Percentiles rank a stretch among this genome's conserved stretches.
These are phyloP conservation scores for Bombus sylvicola DNA, from an alignment of 1,140 invertebrate species.

Conservation along the genomic window DNA sequence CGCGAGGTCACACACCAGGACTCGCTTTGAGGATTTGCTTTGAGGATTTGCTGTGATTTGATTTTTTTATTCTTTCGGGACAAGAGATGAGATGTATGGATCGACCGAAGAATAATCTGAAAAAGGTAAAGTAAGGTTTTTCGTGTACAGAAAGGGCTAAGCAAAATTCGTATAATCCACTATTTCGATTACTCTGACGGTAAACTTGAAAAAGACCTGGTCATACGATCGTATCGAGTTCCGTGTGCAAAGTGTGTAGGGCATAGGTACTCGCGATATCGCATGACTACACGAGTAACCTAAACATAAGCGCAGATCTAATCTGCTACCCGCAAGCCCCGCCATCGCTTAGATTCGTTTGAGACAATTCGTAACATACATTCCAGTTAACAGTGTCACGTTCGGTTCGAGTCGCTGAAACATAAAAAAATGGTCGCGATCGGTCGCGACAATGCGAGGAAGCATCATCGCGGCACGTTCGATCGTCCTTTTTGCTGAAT, in stretches of 20 bases:
- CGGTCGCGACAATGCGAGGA: constrained; percentile 21
- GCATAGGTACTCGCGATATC: not conserved
- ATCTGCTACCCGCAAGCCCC: not conserved
- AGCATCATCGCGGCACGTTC: constrained; percentile 2
- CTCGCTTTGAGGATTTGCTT: not conserved
- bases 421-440: not conserved
- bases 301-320: not conserved
- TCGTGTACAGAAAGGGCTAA: not conserved
- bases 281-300: not conserved
- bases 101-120: too few relatives aligned
- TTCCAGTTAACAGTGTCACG: not conserved
- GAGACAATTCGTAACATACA: not conserved
- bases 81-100: too few relatives aligned
- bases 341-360: not conserved
- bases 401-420: not conserved
- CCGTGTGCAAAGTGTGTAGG: too few relatives aligned
- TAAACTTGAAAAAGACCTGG: too few relatives aligned
- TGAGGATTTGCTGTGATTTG: too few relatives aligned
- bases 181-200: not conserved
- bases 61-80: too few relatives aligned
- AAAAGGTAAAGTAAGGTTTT: too few relatives aligned
- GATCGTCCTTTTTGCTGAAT: constrained; percentile 45
- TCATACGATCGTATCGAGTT: not conserved
- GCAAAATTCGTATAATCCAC: not conserved
- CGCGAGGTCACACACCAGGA: not conserved